Evolutionary conservation across 2,113 vertebrate species (phyloP), one percentile per base, ranked within the genome.

Genomic region (Hippocampus comes): DNA sequence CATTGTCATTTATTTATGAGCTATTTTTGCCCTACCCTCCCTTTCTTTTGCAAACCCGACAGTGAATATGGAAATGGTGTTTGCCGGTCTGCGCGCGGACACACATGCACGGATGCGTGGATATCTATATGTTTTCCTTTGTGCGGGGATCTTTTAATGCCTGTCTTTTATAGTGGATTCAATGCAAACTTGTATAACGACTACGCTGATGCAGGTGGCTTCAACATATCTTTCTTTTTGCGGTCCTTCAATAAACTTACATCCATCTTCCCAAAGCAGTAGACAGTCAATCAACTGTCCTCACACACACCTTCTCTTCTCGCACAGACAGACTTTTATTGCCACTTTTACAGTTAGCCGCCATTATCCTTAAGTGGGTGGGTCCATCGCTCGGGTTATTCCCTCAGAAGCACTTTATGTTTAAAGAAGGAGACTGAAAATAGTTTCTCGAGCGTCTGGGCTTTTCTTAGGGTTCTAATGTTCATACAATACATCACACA

Each of bases 1-100:
- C 93, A 95, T 95, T 96, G 94, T 96, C 89, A 95, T 95, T 97
- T 96, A 98, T 98, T 96, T 98, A 98, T 98, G 94, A 95, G 93
- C 9, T 56, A 92, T 94, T 78, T 86, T 94, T 91, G 89, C 94
- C 92, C 70, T 79, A 70, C 68, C 68, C 70, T 78, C 74, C 93
- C 89, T 90, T 94, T 92, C 92, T 82, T 88, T 88, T 90, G 89
- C 85, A 84, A 82, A 90, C 78, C 73, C 78, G 83, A 94, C 94
- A 87, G 94, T 94, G 94, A 95, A 94, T 96, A 97, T 96, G 94
- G 94, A 97, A 96, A 97, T 97, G 92, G 93, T 94, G 84, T 95
- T 92, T 93, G 92, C 93, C 93, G 92, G 91, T 94, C 89, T 95
- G 89, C 94, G 87, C 93, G 87, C 94, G 68, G 57, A 76, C 73